These are phyloP conservation scores for Stenopsyche tienmushanensis DNA, from an alignment of 1,140 invertebrate genomes.

Conservation along the genomic window DNA sequence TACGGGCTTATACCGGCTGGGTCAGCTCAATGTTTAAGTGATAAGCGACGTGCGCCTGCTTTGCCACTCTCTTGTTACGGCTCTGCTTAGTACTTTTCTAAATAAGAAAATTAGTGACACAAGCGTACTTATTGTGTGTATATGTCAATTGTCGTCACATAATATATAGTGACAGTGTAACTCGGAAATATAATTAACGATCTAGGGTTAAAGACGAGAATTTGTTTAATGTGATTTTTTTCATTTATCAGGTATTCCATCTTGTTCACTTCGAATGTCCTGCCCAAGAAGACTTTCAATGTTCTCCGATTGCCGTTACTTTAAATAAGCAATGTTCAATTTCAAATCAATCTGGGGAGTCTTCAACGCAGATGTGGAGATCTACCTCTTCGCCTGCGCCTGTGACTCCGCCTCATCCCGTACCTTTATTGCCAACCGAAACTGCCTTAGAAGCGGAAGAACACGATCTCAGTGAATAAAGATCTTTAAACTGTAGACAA, in stretches of 20 bases:
- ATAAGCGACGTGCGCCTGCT: too few relatives aligned
- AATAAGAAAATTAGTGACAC: too few relatives aligned
- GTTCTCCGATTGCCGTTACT: conserved; percentile 26
- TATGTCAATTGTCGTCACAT: too few relatives aligned
- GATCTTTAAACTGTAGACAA: too few relatives aligned
- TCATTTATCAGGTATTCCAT: conserved; percentile 80
- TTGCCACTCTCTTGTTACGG: too few relatives aligned
- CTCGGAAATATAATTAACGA: too few relatives aligned
- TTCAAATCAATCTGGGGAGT: conserved; percentile 30
- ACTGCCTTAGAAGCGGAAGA: conserved; percentile 60
- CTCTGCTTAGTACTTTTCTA: too few relatives aligned
- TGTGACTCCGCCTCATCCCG: conserved; percentile 33
- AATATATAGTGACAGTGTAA: too few relatives aligned
- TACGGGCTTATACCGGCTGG: too few relatives aligned
- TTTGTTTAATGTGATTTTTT: conserved; percentile 14
- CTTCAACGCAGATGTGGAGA: conserved; percentile 14
- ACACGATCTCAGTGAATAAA: conserved; percentile 28
- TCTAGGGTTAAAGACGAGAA: too few relatives aligned
- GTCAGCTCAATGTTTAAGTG: too few relatives aligned
- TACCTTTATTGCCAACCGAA: conserved; percentile 51
- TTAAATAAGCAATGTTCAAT: conserved; percentile 15
- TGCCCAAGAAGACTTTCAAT: conserved; percentile 61
- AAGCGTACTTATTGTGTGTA: too few relatives aligned
- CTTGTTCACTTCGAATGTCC: conserved; percentile 98
- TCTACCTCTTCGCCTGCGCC: conserved; percentile 10